Conservation (phyloP, 2,113 vertebrate genomes). For the Chascanopsetta lugubris region DNA sequence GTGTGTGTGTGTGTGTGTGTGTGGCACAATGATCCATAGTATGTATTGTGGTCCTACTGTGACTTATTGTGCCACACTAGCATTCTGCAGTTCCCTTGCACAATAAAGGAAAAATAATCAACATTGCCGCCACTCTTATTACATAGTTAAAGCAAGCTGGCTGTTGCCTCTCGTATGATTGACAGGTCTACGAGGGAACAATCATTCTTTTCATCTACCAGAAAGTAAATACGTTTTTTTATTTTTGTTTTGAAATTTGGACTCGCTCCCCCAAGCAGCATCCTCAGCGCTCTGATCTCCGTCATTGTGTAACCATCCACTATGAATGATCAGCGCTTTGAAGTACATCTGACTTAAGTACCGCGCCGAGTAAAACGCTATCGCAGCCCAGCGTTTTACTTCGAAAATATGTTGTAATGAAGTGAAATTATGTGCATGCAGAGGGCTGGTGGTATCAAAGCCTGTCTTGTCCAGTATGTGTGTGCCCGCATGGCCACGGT, state of each 20-base stretch:
- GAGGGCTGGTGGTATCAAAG: background rate
- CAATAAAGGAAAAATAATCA: background rate
- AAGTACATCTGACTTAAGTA: background rate
- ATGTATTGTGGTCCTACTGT: background rate
- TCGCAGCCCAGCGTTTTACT: background rate
- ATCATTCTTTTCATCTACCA: background rate
- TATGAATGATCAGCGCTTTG: background rate
- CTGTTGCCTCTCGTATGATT: background rate
- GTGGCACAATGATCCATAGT: too few relatives aligned
- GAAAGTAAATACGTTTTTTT: background rate
- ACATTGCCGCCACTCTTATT: background rate
- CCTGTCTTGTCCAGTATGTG: background rate
- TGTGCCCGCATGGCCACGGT: too few relatives aligned
- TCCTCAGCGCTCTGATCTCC: background rate
- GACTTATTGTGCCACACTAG: background rate
- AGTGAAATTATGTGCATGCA: background rate
- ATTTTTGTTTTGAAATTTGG: background rate
- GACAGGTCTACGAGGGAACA: background rate
- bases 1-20: background rate
- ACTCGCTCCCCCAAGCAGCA: background rate
- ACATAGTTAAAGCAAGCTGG: background rate
- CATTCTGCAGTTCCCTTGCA: background rate
- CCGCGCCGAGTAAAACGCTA: background rate
- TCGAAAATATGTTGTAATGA: slow-evolving; percentile 14
- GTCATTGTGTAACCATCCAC: background rate